These are phyloP conservation scores for Galerucella nymphaeae DNA, from an alignment of 2,888 invertebrate species.

Conservation along the genomic window DNA sequence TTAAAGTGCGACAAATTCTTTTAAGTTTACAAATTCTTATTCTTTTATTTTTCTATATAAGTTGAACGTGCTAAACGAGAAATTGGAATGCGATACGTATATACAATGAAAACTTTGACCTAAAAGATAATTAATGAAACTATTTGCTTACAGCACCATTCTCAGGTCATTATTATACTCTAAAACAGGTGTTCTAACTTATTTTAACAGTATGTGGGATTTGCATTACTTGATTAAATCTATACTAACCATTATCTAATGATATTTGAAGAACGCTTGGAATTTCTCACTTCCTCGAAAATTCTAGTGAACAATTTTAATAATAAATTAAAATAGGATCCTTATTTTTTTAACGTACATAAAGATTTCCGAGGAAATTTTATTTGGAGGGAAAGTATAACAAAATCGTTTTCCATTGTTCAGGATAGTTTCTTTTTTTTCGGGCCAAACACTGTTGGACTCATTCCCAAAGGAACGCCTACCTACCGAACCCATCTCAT, in stretches of 20 bases:
- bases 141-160: slow-evolving; percentile 35
- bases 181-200: slow-evolving; percentile 34
- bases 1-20: background rate
- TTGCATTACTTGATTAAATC: background rate
- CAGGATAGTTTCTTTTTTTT: too few species aligned
- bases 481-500: too few species aligned
- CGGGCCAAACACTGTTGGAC: too few species aligned
- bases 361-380: too few species aligned
- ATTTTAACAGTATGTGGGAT: slow-evolving; percentile 19
- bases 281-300: background rate
- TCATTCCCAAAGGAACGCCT: too few species aligned
- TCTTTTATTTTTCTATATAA: background rate
- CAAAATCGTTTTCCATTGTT: too few species aligned
- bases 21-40: background rate
- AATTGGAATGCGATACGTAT: slow-evolving; percentile 11
- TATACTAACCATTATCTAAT: background rate
- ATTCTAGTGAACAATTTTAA: too few species aligned
- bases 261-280: background rate
- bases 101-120: slow-evolving; percentile 23
- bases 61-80: slow-evolving; percentile 16
- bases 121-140: slow-evolving; percentile 32
- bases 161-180: slow-evolving; percentile 24
- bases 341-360: too few species aligned
- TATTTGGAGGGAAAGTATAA: too few species aligned
- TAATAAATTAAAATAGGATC: too few species aligned